phyloP scores from a whole-genome alignment of 2,113 vertebrate genomes.

The Hyaena hyaena region DNA sequence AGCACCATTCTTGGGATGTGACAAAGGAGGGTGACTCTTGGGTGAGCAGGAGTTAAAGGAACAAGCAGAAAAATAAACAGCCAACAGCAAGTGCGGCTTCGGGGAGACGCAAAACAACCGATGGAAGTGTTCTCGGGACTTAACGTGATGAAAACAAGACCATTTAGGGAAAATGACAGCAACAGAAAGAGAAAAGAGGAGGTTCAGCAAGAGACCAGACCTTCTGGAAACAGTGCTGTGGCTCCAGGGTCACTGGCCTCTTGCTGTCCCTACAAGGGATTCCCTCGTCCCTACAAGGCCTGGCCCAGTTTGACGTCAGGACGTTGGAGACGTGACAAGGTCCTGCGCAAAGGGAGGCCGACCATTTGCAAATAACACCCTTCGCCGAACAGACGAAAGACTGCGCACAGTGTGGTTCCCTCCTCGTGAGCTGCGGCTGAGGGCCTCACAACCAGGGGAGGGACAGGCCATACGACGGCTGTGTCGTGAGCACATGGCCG shows the following conservation, averaged over 20 bases:
- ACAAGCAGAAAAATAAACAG: slow-evolving; percentile 36
- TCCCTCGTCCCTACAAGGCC: not conserved
- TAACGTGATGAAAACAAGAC: not conserved
- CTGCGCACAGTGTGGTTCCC: not conserved
- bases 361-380: not conserved
- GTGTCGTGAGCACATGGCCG: rapidly evolving
- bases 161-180: not conserved
- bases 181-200: not conserved
- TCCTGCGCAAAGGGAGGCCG: not conserved
- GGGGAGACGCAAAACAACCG: not conserved
- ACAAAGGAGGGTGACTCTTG: not conserved
- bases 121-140: not conserved
- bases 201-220: not conserved
- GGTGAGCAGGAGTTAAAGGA: not conserved
- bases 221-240: not conserved
- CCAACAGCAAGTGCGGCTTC: slow-evolving; percentile 34
- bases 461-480: rapidly evolving
- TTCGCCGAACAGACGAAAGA: slow-evolving; percentile 75
- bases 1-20: slow-evolving; percentile 8
- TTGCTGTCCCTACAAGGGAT: not conserved
- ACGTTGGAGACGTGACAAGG: rapidly evolving
- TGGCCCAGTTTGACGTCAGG: not conserved
- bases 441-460: not conserved
- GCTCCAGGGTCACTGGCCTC: not conserved
- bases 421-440: not conserved